Evolutionary conservation across 2,113 vertebrate genomes (phyloP).

Genomic region (Calonectris borealis): DNA sequence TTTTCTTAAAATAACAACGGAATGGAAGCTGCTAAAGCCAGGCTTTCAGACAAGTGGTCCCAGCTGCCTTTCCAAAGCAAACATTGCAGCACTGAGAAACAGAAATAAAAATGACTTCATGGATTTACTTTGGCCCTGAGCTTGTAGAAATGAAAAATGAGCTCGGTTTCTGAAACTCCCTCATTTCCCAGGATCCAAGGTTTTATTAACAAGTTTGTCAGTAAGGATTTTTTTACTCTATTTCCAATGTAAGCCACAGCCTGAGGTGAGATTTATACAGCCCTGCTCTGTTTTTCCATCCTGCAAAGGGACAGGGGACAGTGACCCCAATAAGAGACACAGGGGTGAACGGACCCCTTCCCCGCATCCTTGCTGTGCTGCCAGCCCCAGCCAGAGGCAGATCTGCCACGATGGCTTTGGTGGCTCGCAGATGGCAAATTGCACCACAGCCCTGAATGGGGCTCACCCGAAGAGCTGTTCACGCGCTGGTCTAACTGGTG

Average conservation of each 20-base stretch:
- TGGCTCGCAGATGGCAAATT: not conserved
- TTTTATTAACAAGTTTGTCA: conserved; percentile 18
- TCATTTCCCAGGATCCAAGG: not conserved
- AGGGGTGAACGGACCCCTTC: not conserved
- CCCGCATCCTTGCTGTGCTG: not conserved
- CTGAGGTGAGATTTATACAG: not conserved
- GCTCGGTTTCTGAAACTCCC: not conserved
- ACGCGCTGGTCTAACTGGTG: fast-evolving
- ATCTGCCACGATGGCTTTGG: not conserved
- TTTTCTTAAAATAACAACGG: not conserved
- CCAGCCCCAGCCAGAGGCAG: not conserved
- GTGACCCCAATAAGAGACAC: not conserved
- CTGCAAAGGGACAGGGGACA: not conserved
- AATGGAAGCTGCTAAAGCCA: not conserved
- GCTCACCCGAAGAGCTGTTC: not conserved
- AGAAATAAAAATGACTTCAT: conserved; percentile 45
- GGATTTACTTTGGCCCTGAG: not conserved
- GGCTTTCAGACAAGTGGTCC: not conserved
- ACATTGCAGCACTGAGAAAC: not conserved
- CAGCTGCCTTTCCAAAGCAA: not conserved
- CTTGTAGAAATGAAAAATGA: conserved; percentile 29
- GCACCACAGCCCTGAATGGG: fast-evolving
- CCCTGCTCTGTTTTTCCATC: not conserved
- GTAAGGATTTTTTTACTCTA: not conserved
- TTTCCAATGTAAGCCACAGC: not conserved